These are phyloP conservation scores for Gisinianus flammeolus DNA, from an alignment of 2,888 invertebrate species.

Conservation along the genomic window DNA sequence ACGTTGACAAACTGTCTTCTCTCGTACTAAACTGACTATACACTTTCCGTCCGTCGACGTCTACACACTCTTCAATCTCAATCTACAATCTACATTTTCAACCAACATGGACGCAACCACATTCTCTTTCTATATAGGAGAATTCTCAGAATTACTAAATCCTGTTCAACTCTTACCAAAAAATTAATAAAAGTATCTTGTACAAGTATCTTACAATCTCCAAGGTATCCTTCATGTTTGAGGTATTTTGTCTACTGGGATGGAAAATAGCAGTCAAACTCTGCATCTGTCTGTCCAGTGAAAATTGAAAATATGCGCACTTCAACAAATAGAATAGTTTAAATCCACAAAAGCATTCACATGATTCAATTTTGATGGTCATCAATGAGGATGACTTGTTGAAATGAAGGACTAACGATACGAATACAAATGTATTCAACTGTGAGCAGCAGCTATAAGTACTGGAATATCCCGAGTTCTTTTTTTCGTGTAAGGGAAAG, in stretches of 20 bases:
- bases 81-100: not conserved
- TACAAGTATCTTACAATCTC: no score
- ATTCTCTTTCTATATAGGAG: no score
- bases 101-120: not conserved
- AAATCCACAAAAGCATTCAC: no score
- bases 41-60: not conserved
- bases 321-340: no score
- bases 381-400: conserved; percentile 44
- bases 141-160: no score
- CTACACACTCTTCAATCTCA: not conserved
- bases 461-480: not conserved
- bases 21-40: not conserved
- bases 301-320: no score
- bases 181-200: no score
- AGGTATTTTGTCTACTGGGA: no score
- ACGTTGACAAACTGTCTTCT: conserved; percentile 21
- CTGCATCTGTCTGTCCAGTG: no score
- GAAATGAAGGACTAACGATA: conserved; percentile 11
- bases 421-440: not conserved
- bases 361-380: conserved; percentile 6
- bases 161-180: no score
- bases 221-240: no score
- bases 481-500: not conserved
- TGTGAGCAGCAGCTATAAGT: not conserved
- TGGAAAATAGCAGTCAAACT: no score